Evolutionary conservation across 2,888 invertebrate species (phyloP).

Genomic region (Eupithecia insigniata): DNA sequence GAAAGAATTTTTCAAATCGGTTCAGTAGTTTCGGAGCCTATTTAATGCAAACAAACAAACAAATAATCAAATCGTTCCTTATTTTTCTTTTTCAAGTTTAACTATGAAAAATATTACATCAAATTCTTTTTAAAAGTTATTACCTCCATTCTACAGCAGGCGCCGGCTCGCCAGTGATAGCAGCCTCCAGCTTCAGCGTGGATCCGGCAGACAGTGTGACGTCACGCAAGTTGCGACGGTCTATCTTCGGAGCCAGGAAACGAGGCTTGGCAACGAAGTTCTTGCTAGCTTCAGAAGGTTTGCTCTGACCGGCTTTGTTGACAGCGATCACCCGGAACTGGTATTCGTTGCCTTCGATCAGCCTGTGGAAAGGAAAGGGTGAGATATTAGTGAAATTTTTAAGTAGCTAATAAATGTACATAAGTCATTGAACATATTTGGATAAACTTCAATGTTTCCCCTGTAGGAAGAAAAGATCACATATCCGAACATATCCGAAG

Average conservation of each 20-base stretch:
- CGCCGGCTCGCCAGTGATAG: constrained; percentile 97
- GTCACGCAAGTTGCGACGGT: constrained; percentile 95
- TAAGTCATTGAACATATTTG: too few species aligned
- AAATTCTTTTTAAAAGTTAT: background rate
- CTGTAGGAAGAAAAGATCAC: too few species aligned
- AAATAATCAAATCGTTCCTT: too few species aligned
- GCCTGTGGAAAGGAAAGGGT: constrained; percentile 61
- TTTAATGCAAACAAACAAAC: too few species aligned
- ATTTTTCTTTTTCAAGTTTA: background rate
- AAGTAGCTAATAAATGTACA: too few species aligned
- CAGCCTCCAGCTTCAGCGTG: constrained; percentile 96
- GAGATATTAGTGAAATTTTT: background rate
- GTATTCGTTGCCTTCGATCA: constrained; percentile 98
- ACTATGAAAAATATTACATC: background rate
- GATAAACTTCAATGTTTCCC: too few species aligned
- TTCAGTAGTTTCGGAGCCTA: too few species aligned
- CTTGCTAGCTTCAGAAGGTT: constrained; percentile 94
- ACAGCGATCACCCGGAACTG: constrained; percentile 98
- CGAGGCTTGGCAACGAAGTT: constrained; percentile 93
- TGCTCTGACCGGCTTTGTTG: constrained; percentile 97
- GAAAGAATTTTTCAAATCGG: too few species aligned
- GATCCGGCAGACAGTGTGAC: constrained; percentile 96
- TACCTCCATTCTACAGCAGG: constrained; percentile 95
- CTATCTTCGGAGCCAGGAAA: constrained; percentile 97
- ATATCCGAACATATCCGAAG: too few species aligned